Evolutionary conservation across 2,113 vertebrate genomes (phyloP).

Genomic region (Ondatra zibethicus): DNA sequence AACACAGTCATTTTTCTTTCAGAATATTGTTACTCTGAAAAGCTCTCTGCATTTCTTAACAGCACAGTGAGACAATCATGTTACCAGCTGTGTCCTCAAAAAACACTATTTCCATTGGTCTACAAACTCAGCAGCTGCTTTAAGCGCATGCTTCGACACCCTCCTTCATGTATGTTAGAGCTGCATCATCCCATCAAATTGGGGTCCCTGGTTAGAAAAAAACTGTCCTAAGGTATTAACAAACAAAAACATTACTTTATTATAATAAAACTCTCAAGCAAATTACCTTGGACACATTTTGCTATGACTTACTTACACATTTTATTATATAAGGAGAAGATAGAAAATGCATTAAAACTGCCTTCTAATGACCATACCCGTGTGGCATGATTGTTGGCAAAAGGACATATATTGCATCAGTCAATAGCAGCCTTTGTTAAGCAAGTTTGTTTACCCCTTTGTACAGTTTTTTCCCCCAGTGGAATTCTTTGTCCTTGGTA

Average conservation of each 20-base stretch:
- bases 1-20: slow-evolving; percentile 14
- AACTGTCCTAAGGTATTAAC: not conserved
- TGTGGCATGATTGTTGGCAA: not conserved
- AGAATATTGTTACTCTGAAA: slow-evolving; percentile 4
- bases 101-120: not conserved
- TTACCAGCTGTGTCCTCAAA: not conserved
- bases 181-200: not conserved
- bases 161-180: not conserved
- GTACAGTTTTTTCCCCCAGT: not conserved
- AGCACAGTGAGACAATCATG: not conserved
- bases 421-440: not conserved
- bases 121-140: not conserved
- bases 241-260: slow-evolving; percentile 8
- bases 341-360: not conserved
- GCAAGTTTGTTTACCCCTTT: not conserved
- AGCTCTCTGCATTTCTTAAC: not conserved
- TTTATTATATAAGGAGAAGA: slow-evolving; percentile 6
- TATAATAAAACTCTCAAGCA: not conserved
- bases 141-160: too few species aligned
- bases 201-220: not conserved
- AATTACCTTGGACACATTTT: not conserved
- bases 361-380: not conserved
- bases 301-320: not conserved
- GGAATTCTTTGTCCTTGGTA: not conserved
- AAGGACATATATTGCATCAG: not conserved